phyloP scores from a whole-genome alignment of 2,113 vertebrate genomes.

The Sinocyclocheilus grahami region DNA sequence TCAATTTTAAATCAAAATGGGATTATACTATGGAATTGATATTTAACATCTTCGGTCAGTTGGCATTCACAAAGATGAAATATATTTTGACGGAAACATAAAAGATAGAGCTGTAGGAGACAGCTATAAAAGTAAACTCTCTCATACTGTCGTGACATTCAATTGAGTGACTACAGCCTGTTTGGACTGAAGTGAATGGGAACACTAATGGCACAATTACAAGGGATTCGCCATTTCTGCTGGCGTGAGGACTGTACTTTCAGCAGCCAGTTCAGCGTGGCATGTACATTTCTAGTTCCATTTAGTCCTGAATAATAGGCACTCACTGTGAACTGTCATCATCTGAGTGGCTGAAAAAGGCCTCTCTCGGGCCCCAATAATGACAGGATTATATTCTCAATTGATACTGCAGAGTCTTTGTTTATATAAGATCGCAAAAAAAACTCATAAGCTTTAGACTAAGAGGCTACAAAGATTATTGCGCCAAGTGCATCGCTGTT shows the following conservation, averaged over 20 bases:
- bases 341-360: constrained; percentile 43
- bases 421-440: constrained; percentile 49
- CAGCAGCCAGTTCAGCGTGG: constrained; percentile 56
- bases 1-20: not conserved
- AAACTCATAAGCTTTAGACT: constrained; percentile 36
- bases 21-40: not conserved
- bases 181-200: constrained; percentile 66
- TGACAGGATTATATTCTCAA: constrained; percentile 58
- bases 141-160: constrained; percentile 39
- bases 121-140: constrained; percentile 42
- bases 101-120: constrained; percentile 13
- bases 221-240: constrained; percentile 67
- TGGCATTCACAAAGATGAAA: not conserved
- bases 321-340: constrained; percentile 55
- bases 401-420: constrained; percentile 51
- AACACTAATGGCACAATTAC: constrained; percentile 63
- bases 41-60: not conserved
- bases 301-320: constrained; percentile 56
- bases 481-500: not conserved
- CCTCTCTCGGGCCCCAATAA: constrained; percentile 52
- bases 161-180: constrained; percentile 64
- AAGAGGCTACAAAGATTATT: constrained; percentile 39
- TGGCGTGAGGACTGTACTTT: constrained; percentile 53
- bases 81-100: constrained; percentile 26
- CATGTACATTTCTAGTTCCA: constrained; percentile 56